Evolutionary conservation across 1,140 invertebrate genomes (phyloP), one percentile per base, ranked within the genome.

Genomic region (Heliconius melpomene): DNA sequence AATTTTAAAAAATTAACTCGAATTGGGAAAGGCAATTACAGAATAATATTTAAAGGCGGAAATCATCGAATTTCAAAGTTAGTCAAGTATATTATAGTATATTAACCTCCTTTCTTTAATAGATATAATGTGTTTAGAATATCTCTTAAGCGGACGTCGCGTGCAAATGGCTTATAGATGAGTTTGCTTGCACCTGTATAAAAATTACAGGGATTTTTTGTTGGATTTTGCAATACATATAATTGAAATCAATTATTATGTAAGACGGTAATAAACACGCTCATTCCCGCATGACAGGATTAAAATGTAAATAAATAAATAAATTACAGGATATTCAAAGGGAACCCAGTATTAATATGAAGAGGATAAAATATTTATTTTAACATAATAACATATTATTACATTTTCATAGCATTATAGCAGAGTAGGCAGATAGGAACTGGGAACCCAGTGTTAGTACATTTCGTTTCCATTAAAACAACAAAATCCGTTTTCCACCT

Each of bases 71-170:
- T 75, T 36, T 9, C 11, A 7, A 75, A 60, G 29, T 75, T 57
- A 54, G 74, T 60, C 74, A 75, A 75, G 26, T 54, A 74, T 54
- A 74, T 74, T 74, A 74, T 75, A 38, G 18, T 26, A 38, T 60
- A 75, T 75, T 75, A 75, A 26, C 74, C 74, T 38, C 50, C 74
- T 75, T 75, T 75, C 18, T 20, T 57, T 57, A 57, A 57, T 57
- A 75, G 5, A 74, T 9, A 13, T 54, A 75, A 60, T 60, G 54
- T 38, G 32, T 75, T 32, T 75, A 46, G 26, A 75, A 75, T 60
- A 60, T n/a, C n/a, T 36, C 57, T 2, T 50, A 72, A 32, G 46
- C 29, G 54, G 29, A 36, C 52, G 57, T 60, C 29, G 52, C 52
- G 57, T 38, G 32, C 74, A 60, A 75, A 75, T 75, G 32, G 38